phyloP scores from a whole-genome alignment of 1,140 invertebrate genomes.

The Bicyclus anynana region DNA sequence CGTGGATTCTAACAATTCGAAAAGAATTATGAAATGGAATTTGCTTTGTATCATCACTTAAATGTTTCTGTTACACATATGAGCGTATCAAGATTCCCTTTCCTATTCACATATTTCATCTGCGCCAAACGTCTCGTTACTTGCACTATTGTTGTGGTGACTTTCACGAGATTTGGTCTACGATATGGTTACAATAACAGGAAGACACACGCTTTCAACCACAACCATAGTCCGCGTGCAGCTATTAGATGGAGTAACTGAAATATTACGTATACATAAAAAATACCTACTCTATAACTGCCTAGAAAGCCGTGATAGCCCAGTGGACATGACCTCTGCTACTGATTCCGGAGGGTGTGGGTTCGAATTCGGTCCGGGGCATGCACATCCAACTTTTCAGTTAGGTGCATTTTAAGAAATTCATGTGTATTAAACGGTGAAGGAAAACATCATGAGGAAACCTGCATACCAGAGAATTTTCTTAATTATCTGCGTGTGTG shows the following conservation, averaged over 20 bases:
- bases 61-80: not conserved
- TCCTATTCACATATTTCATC: not conserved
- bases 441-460: too few species aligned
- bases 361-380: too few species aligned
- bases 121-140: not conserved
- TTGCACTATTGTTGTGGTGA: slow-evolving; percentile 22
- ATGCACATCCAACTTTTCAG: too few species aligned
- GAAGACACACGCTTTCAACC: slow-evolving; percentile 11
- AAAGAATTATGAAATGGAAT: not conserved
- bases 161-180: slow-evolving; percentile 25
- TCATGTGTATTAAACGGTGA: too few species aligned
- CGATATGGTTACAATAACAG: slow-evolving; percentile 25
- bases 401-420: too few species aligned
- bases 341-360: too few species aligned
- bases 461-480: too few species aligned
- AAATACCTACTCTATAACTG: too few species aligned
- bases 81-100: not conserved
- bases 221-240: not conserved
- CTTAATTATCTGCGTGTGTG: too few species aligned
- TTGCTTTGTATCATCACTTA: not conserved
- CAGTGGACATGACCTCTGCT: too few species aligned
- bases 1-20: too few species aligned
- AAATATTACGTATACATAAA: not conserved
- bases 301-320: too few species aligned
- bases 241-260: not conserved